These are phyloP conservation scores for Lycophotia porphyrea DNA, from an alignment of 2,888 invertebrate genomes.

Conservation along the genomic window DNA sequence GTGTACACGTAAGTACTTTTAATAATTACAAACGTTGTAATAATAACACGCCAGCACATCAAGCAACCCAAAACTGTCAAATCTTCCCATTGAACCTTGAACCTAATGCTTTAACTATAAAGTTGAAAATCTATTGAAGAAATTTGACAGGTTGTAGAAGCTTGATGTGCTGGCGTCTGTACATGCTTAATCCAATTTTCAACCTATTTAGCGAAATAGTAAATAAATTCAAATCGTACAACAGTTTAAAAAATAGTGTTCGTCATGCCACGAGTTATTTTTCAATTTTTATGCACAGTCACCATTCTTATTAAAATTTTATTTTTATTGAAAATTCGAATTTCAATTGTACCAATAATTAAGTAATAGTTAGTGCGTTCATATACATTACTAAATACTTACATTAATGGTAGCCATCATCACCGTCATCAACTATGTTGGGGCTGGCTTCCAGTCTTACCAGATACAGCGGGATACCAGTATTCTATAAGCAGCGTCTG, in stretches of 20 bases:
- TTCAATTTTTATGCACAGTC: background rate
- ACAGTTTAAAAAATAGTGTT: background rate
- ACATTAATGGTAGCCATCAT: background rate
- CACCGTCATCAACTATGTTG: background rate
- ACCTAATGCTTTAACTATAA: too few species aligned
- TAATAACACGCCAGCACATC: too few species aligned
- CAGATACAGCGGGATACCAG: background rate
- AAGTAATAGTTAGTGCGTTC: background rate
- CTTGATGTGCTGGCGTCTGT: too few species aligned
- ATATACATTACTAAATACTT: background rate
- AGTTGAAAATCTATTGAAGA: too few species aligned
- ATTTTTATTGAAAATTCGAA: background rate
- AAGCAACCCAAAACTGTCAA: too few species aligned
- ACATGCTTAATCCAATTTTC: background rate
- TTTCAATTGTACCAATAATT: background rate
- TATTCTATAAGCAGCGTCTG: background rate
- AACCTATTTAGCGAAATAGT: background rate
- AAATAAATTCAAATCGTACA: background rate
- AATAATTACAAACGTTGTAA: too few species aligned
- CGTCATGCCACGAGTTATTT: conserved; percentile 1
- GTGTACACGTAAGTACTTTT: too few species aligned
- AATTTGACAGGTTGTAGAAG: too few species aligned
- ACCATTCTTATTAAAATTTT: background rate
- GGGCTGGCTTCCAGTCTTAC: background rate
- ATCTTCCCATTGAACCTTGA: too few species aligned